These are phyloP conservation scores for Apostichopus leukothele DNA, from an alignment of 53 echinoderm and acorn worm genomes.

Conservation along the genomic window DNA sequence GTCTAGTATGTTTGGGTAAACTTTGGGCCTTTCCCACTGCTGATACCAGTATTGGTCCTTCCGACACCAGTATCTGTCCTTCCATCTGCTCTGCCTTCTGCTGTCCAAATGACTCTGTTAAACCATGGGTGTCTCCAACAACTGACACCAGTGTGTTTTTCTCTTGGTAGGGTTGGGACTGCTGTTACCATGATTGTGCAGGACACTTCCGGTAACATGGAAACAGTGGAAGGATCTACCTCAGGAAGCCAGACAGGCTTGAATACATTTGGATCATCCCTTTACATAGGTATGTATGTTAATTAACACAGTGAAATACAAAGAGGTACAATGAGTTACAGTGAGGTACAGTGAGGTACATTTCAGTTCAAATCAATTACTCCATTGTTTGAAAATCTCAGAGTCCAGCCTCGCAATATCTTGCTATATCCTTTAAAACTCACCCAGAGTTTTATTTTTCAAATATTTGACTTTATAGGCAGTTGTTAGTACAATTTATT, in stretches of 20 bases:
- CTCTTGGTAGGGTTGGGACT: constrained; percentile 63
- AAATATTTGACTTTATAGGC: neutral
- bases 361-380: neutral
- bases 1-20: no score
- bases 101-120: no score
- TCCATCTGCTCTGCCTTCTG: no score
- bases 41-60: neutral
- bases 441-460: neutral
- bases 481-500: no score
- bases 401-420: neutral
- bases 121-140: no score
- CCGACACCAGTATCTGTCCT: neutral
- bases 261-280: constrained; percentile 69
- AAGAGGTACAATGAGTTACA: no score
- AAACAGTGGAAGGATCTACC: constrained; percentile 63
- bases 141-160: neutral
- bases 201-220: constrained; percentile 52
- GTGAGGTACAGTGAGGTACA: no score
- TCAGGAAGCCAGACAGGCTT: constrained; percentile 81
- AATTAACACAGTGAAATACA: no score
- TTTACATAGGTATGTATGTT: constrained; percentile 66
- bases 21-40: neutral
- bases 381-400: neutral
- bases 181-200: constrained; percentile 66
- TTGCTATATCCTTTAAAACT: neutral